Evolutionary conservation across 2,888 invertebrate species (phyloP).

Genomic region (Helicoverpa assulta): DNA sequence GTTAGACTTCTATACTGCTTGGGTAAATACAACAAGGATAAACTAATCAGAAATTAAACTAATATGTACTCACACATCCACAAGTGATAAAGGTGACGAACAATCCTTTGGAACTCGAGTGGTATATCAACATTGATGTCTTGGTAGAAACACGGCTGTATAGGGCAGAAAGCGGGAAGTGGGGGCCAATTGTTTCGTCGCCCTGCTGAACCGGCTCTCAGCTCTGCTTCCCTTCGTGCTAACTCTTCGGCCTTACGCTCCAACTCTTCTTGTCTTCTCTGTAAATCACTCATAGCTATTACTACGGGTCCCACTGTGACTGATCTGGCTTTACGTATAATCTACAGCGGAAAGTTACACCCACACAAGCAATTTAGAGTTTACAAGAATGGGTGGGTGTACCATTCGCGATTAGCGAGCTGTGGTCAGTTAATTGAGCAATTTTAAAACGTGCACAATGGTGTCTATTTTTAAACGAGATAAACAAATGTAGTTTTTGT

Average conservation of each 20-base stretch:
- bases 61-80: conserved; percentile 97
- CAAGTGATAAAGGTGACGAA: conserved; percentile 97
- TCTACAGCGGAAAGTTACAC: conserved; percentile 59
- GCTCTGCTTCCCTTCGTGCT: conserved; percentile 96
- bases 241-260: conserved; percentile 97
- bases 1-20: background rate
- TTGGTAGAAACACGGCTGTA: conserved; percentile 99
- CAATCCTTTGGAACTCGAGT: conserved; percentile 98
- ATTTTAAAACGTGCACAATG: conserved; percentile 33
- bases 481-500: conserved; percentile 8
- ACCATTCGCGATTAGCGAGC: conserved; percentile 24
- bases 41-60: background rate
- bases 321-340: conserved; percentile 45
- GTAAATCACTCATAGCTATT: conserved; percentile 66
- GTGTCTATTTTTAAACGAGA: conserved; percentile 45
- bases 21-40: background rate
- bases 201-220: conserved; percentile 91
- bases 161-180: conserved; percentile 96
- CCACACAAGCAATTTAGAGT: conserved; percentile 58
- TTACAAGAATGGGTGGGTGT: conserved; percentile 47
- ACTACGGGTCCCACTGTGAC: conserved; percentile 17
- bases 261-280: conserved; percentile 96
- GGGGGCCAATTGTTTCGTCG: conserved; percentile 99
- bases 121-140: conserved; percentile 99
- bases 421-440: conserved; percentile 37